Base-by-base conservation (phyloP, 2,797 vertebrate genomes). In the Streptopelia turtur region DNA sequence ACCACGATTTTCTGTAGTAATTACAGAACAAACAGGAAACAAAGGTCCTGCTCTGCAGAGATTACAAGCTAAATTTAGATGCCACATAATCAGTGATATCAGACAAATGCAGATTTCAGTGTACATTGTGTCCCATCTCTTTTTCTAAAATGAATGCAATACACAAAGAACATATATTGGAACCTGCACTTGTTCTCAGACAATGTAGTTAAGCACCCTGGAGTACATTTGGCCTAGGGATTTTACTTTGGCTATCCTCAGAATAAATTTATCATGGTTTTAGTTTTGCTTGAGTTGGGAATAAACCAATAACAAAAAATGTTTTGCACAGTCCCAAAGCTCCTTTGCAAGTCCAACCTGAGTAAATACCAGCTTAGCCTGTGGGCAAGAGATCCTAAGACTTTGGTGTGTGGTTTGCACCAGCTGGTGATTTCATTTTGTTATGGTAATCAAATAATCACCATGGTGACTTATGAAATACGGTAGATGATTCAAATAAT, bases 31-130 rank as follows among this genome's bases (percentile, higher is more conserved):
- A 89, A 78, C 11, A 80, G 81, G 75, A 96, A 81, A 65, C 61
- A 95, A 87, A 87, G 79, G 85, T 92, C 82, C 57, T 68, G 57
- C 45, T 94, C 70, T 90, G 66, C 28, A 78, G 77, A 90, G 89
- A 90, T 90, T 93, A 16, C 21, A 86, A 75, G 59, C 77, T 93
- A 92, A 87, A 90, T 92, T 92, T 93, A 90, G 86, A 84, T 82
- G n/a, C 39, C 52, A 37, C 31, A 56, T 81, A 86, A 94, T 89
- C 72, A 63, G 16, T 27, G 21, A 33, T 93, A 94, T 85, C 83
- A 93, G 61, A 23, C 69, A 94, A 91, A 79, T 84, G 39, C 76
- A 96, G 87, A 53, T 91, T 93, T 88, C 59, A 21, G 11, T 83
- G 55, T 43, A 81, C 31, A 35, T 43, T 92, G 33, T 79, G 39